A percentile compares a stretch with the other conserved stretches of the same genome.
phyloP scores from a whole-genome alignment of 1,140 invertebrate genomes.

The Drosophila triauraria region DNA sequence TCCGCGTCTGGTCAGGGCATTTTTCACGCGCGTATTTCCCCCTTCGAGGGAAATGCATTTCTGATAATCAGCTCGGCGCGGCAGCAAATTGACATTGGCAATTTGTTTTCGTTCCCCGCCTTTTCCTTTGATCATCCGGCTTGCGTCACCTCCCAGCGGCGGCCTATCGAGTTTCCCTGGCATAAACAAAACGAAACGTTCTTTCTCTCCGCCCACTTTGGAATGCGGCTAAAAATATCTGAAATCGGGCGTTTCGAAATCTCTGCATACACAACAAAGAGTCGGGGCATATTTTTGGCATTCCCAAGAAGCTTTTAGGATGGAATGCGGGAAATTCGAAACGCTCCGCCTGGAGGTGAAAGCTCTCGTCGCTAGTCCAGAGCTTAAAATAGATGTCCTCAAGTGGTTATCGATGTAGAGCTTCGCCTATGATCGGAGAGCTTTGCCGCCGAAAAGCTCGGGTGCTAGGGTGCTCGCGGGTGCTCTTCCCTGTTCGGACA shows the following conservation, averaged over 20 bases:
- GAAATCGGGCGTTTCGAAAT: slow-evolving; percentile 40
- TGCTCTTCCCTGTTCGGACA: neutral
- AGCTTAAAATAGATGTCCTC: slow-evolving; percentile 13
- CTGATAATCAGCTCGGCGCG: slow-evolving; percentile 20
- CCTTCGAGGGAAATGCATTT: slow-evolving; percentile 33
- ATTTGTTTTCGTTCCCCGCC: slow-evolving; percentile 40
- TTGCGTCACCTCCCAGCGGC: slow-evolving; percentile 51
- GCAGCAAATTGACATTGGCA: slow-evolving; percentile 56
- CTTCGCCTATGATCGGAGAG: neutral
- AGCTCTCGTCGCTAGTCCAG: slow-evolving; percentile 6
- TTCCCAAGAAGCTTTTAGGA: slow-evolving; percentile 54
- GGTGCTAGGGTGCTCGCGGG: neutral
- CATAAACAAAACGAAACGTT: slow-evolving; percentile 56
- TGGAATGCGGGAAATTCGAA: slow-evolving; percentile 48
- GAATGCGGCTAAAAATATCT: slow-evolving; percentile 73
- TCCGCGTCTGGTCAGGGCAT: neutral
- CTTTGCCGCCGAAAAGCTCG: neutral
- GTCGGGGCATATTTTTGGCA: slow-evolving; percentile 33
- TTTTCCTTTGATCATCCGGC: slow-evolving; percentile 55
- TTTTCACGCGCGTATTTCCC: slow-evolving; percentile 6
- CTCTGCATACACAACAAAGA: slow-evolving; percentile 45
- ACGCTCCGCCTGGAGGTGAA: slow-evolving; percentile 32
- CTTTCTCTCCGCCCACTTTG: slow-evolving; percentile 47
- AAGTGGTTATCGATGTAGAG: neutral
- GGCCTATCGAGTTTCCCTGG: slow-evolving; percentile 64